These are phyloP conservation scores for Parnassius glacialis DNA, from an alignment of 2,888 invertebrate genomes.

Conservation along the genomic window DNA sequence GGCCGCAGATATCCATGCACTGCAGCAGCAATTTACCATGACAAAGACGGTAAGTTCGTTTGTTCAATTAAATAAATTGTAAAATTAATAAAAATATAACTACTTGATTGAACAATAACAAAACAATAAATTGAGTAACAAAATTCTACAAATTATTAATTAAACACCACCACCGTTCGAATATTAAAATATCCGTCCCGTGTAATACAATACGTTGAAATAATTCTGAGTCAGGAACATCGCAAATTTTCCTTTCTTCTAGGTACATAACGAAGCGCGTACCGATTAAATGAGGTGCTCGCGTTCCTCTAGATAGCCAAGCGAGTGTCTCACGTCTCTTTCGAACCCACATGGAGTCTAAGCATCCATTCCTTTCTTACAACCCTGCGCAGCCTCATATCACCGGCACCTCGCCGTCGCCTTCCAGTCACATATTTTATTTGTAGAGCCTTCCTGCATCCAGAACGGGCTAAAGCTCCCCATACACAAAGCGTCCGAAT, in stretches of 20 bases:
- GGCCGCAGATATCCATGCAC: too few species aligned
- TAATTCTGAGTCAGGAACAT: slow-evolving; percentile 44
- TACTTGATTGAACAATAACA: too few species aligned
- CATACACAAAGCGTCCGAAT: slow-evolving; percentile 52
- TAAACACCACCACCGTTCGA: too few species aligned
- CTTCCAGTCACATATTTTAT: slow-evolving; percentile 80
- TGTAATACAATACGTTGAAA: background rate
- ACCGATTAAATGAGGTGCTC: slow-evolving; percentile 81
- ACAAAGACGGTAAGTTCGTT: too few species aligned
- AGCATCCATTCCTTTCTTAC: slow-evolving; percentile 49
- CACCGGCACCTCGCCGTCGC: slow-evolving; percentile 76
- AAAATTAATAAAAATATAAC: too few species aligned
- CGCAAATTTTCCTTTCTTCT: slow-evolving; percentile 72
- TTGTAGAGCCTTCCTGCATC: slow-evolving; percentile 79
- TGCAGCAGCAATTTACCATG: too few species aligned
- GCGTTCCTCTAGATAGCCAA: slow-evolving; percentile 79
- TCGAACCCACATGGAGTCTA: slow-evolving; percentile 38
- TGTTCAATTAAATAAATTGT: too few species aligned
- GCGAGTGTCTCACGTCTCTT: slow-evolving; percentile 47
- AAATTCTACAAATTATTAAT: too few species aligned
- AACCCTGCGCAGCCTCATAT: slow-evolving; percentile 73
- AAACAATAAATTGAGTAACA: too few species aligned
- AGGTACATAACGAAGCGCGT: slow-evolving; percentile 70
- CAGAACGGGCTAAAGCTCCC: slow-evolving; percentile 67
- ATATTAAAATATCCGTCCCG: too few species aligned